Percentiles rank a stretch among this genome's conserved stretches.
These are phyloP conservation scores for Philhelius pedissequus DNA, from an alignment of 2,888 invertebrate genomes.

Conservation along the genomic window DNA sequence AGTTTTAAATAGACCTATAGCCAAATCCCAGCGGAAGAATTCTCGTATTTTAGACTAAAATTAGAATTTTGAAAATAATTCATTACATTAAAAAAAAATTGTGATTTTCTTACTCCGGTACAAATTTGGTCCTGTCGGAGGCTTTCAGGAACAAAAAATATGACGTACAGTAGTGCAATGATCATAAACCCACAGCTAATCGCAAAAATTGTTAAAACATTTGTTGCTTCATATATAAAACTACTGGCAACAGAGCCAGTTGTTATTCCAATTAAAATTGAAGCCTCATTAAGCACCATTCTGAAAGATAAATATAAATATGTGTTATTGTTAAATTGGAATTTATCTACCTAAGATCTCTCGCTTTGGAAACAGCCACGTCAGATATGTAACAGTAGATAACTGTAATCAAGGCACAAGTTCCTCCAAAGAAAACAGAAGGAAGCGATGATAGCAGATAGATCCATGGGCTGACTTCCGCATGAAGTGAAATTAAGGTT, in stretches of 20 bases:
- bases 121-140: slow-evolving; percentile 73
- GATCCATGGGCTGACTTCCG: slow-evolving; percentile 76
- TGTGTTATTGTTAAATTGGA: not conserved
- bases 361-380: slow-evolving; percentile 81
- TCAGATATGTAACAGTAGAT: slow-evolving; percentile 85
- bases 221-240: slow-evolving; percentile 80
- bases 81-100: not conserved
- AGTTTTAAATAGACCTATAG: slow-evolving; percentile 76
- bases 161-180: slow-evolving; percentile 73
- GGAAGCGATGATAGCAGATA: slow-evolving; percentile 82
- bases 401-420: slow-evolving; percentile 82
- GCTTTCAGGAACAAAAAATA: slow-evolving; percentile 76
- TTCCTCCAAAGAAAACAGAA: slow-evolving; percentile 82
- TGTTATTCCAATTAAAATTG: slow-evolving; percentile 82
- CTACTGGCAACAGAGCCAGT: slow-evolving; percentile 83
- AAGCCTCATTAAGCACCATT: slow-evolving; percentile 83
- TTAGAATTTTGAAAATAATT: not conserved
- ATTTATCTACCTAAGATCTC: slow-evolving; percentile 73
- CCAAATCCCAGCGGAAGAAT: slow-evolving; percentile 76
- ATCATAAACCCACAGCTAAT: slow-evolving; percentile 72
- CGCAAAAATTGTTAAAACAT: slow-evolving; percentile 73
- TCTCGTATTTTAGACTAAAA: slow-evolving; percentile 75
- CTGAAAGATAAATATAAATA: slow-evolving; percentile 76
- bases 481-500: slow-evolving; percentile 71
- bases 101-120: slow-evolving; percentile 71